A percentile compares a stretch with the other conserved stretches of the same genome.
phyloP scores from a whole-genome alignment of 2,113 vertebrate genomes.

The Plotosus lineatus region DNA sequence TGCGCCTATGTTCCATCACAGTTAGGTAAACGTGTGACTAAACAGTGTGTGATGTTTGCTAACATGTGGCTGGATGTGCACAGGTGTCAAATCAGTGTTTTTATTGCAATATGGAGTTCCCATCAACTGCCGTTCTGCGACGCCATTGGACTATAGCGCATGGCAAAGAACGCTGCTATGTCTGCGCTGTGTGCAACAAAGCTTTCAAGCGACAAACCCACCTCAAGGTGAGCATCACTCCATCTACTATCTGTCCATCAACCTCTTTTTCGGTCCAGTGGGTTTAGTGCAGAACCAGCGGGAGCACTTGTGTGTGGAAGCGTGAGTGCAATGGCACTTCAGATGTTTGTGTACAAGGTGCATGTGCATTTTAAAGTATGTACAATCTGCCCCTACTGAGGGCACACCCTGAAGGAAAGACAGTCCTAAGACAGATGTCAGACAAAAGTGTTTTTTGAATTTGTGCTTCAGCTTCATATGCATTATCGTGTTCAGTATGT shows the following conservation, averaged over 20 bases:
- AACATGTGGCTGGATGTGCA: conserved; percentile 13
- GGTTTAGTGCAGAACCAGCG: neutral
- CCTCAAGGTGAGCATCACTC: conserved; percentile 82
- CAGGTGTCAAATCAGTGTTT: conserved; percentile 83
- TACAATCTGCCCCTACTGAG: neutral
- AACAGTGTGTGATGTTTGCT: neutral
- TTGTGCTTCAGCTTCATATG: too few species aligned
- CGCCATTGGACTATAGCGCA: conserved; percentile 79
- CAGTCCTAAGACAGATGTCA: neutral
- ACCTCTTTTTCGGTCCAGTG: neutral
- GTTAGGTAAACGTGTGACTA: neutral
- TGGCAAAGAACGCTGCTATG: conserved; percentile 89
- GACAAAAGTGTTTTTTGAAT: too few species aligned
- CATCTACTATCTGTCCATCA: neutral
- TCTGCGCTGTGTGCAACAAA: conserved; percentile 88
- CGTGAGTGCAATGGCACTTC: neutral
- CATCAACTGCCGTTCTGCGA: conserved; percentile 79
- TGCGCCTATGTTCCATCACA: neutral
- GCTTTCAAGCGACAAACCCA: conserved; percentile 96
- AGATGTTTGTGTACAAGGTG: neutral
- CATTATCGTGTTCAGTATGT: too few species aligned
- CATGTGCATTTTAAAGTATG: too few species aligned
- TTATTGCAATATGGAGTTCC: conserved; percentile 83
- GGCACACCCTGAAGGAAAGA: neutral
- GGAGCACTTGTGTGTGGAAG: neutral